Percentiles rank a stretch among this genome's conserved stretches.
These are phyloP conservation scores for Tychaedon coryphoeus DNA, from an alignment of 2,113 vertebrate species.

Conservation along the genomic window DNA sequence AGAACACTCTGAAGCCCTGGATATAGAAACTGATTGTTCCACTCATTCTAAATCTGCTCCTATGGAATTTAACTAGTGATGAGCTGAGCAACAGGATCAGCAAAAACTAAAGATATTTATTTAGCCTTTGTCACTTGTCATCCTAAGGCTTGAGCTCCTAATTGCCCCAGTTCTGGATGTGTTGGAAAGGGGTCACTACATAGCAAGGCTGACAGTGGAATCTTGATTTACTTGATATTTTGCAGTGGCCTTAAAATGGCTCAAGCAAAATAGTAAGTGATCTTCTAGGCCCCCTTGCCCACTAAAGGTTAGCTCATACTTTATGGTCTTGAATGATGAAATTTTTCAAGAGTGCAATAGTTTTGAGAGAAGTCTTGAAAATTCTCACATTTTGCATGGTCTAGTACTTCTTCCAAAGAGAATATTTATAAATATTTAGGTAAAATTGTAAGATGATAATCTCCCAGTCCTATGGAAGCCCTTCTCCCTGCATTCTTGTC, in stretches of 20 bases:
- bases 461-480: neutral
- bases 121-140: neutral
- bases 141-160: neutral
- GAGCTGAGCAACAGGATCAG: neutral
- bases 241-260: neutral
- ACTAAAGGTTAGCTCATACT: neutral
- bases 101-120: neutral
- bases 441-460: neutral
- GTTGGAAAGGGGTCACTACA: accelerated
- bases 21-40: neutral
- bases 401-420: neutral
- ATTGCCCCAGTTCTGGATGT: neutral
- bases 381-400: neutral
- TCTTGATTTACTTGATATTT: neutral
- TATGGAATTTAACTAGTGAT: neutral
- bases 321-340: neutral
- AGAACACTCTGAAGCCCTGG: neutral
- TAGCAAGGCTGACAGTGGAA: neutral
- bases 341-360: neutral
- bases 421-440: neutral
- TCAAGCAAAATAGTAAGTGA: neutral
- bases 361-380: neutral
- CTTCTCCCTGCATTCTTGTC: neutral
- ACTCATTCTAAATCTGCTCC: neutral
- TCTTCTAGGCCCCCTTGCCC: neutral